A percentile compares a stretch with the other conserved stretches of the same genome.
Evolutionary conservation across 2,888 invertebrate species (phyloP).

Genomic region (Archaeoteleia sp.): DNA sequence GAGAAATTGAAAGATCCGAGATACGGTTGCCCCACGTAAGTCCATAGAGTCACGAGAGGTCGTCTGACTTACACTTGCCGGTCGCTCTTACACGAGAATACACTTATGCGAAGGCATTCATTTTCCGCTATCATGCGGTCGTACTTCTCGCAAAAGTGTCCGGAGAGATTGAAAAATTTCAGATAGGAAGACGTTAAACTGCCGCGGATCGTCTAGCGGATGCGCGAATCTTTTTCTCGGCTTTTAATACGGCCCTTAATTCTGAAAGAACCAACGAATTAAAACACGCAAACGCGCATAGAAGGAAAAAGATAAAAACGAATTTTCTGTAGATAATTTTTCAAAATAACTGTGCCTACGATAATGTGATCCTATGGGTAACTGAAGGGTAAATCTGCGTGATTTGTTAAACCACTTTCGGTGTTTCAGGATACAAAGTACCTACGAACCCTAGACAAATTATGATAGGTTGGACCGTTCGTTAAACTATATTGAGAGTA

Average conservation of each 20-base stretch:
- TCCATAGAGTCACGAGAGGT: slow-evolving; percentile 66
- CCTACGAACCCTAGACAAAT: no score
- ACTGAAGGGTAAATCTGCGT: no score
- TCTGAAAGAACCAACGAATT: slow-evolving; percentile 24
- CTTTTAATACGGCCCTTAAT: slow-evolving; percentile 31
- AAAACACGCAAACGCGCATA: no score
- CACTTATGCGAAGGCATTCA: slow-evolving; percentile 68
- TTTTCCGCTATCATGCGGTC: slow-evolving; percentile 66
- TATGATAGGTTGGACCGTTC: no score
- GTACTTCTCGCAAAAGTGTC: slow-evolving; percentile 58
- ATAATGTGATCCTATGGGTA: no score
- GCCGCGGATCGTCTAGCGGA: slow-evolving; percentile 26
- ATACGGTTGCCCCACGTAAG: slow-evolving; percentile 59
- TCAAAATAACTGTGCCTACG: no score
- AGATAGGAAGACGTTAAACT: slow-evolving; percentile 62
- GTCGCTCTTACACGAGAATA: slow-evolving; percentile 64
- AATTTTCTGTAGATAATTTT: no score
- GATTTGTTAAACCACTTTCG: no score
- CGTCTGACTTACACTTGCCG: slow-evolving; percentile 63
- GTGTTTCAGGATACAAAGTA: no score
- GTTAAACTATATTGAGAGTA: no score
- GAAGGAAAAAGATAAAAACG: no score
- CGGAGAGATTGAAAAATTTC: slow-evolving; percentile 64
- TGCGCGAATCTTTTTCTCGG: slow-evolving; percentile 32
- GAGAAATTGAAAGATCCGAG: slow-evolving; percentile 71